phyloP scores from a whole-genome alignment of 2,888 invertebrate genomes.

The Rhaphigaster nebulosa region DNA sequence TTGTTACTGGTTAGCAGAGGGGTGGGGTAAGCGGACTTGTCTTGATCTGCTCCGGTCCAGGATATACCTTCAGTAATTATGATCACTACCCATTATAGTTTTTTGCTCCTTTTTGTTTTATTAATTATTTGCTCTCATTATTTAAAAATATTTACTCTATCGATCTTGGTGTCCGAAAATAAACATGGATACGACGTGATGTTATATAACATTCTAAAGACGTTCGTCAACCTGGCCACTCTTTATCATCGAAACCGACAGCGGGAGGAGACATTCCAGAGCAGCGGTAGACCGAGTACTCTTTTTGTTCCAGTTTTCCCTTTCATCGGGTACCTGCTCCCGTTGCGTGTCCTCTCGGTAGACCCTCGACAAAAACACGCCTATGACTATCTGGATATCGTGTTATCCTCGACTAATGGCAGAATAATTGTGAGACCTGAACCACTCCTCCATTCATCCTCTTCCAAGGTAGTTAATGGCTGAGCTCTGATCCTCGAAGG shows the following conservation, averaged over 20 bases:
- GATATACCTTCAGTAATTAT: no score
- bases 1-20: no score
- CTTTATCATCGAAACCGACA: background rate
- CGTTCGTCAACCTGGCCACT: background rate
- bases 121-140: no score
- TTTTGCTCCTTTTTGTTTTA: no score
- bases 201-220: background rate
- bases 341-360: background rate
- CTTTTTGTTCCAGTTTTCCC: background rate
- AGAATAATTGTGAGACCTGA: background rate
- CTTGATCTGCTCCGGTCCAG: no score
- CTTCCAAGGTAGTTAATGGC: background rate
- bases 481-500: background rate
- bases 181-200: no score
- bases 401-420: background rate
- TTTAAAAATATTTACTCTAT: no score
- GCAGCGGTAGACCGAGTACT: background rate
- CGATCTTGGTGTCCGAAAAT: no score
- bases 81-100: no score
- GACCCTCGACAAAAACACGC: background rate
- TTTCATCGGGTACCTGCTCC: background rate
- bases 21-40: no score
- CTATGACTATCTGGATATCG: background rate
- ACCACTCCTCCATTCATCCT: conserved; percentile 5
- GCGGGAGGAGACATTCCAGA: background rate